phyloP scores from a whole-genome alignment of 2,888 invertebrate genomes.

The Leptinotarsa tumamoca region DNA sequence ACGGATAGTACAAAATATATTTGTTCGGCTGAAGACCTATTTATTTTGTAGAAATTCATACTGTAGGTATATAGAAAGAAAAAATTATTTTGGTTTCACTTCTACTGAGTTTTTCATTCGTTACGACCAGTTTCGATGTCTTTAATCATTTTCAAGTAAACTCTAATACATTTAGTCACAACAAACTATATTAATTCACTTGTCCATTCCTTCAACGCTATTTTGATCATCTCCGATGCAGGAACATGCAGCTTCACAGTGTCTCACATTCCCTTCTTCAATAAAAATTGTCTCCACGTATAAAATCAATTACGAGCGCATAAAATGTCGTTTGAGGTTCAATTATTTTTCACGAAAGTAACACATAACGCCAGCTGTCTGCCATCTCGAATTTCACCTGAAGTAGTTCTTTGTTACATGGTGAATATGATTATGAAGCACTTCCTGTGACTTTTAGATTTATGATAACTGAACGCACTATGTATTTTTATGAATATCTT shows the following conservation, averaged over 20 bases:
- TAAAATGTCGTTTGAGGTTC: conserved; percentile 42
- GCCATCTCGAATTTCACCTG: conserved; percentile 51
- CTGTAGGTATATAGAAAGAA: no score
- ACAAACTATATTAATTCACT: no score
- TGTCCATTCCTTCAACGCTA: not conserved
- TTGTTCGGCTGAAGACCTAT: no score
- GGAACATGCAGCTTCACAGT: not conserved
- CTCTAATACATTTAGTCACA: no score
- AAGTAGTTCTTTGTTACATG: conserved; percentile 48
- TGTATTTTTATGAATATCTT: conserved; percentile 24
- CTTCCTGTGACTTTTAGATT: conserved; percentile 51
- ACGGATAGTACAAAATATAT: not conserved
- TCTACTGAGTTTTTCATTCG: no score
- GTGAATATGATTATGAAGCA: conserved; percentile 53
- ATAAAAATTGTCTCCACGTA: conserved; percentile 34
- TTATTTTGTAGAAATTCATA: no score
- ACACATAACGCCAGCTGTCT: conserved; percentile 43
- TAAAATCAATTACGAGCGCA: conserved; percentile 47
- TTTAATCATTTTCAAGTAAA: no score
- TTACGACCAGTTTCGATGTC: no score
- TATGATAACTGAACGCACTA: conserved; percentile 43
- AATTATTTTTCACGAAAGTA: conserved; percentile 46
- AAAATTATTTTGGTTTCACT: no score
- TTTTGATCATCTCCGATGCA: not conserved
- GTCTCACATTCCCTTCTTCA: conserved; percentile 1